phyloP scores from a whole-genome alignment of 30 jellyfish, hydroid and myxozoan species.

The Aurelia sp. region DNA sequence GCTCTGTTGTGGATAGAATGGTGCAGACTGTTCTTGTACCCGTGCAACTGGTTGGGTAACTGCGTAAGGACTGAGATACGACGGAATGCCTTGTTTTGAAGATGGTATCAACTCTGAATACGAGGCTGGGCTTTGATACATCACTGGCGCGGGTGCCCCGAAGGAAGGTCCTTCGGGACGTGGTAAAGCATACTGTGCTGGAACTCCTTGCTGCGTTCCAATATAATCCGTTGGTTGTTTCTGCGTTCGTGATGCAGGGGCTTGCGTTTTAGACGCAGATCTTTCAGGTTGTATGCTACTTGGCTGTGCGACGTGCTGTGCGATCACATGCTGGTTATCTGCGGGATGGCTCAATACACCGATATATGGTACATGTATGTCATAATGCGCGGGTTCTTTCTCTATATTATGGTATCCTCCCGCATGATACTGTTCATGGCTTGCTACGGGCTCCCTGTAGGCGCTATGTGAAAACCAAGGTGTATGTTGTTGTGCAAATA shows the following conservation, averaged over 20 bases:
- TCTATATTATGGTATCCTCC: constrained; percentile 41
- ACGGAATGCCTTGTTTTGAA: constrained; percentile 49
- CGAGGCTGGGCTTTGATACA: constrained; percentile 54
- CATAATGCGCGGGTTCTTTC: constrained; percentile 37
- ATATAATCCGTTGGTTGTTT: constrained; percentile 17
- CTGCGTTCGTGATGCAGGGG: constrained; percentile 36
- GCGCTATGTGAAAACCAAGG: constrained; percentile 44
- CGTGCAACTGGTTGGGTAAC: constrained; percentile 32
- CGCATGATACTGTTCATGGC: constrained; percentile 15
- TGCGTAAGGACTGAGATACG: constrained; percentile 14
- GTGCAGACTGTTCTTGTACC: constrained; percentile 10
- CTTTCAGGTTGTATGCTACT: background rate
- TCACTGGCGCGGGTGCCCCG: constrained; percentile 37
- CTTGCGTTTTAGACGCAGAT: constrained; percentile 40
- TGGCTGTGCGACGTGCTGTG: background rate
- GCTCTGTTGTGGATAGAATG: constrained; percentile 20
- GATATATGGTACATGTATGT: constrained; percentile 38
- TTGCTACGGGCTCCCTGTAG: constrained; percentile 43
- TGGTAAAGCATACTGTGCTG: constrained; percentile 40
- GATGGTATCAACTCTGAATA: constrained; percentile 32
- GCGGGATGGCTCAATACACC: background rate
- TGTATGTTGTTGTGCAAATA: constrained; percentile 54
- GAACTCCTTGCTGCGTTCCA: constrained; percentile 27
- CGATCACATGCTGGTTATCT: constrained; percentile 7
- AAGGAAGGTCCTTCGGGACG: constrained; percentile 32